A percentile compares a stretch with the other conserved stretches of the same genome.
These are phyloP conservation scores for Rhabdomys pumilio DNA, from an alignment of 2,797 vertebrate species.

Conservation along the genomic window DNA sequence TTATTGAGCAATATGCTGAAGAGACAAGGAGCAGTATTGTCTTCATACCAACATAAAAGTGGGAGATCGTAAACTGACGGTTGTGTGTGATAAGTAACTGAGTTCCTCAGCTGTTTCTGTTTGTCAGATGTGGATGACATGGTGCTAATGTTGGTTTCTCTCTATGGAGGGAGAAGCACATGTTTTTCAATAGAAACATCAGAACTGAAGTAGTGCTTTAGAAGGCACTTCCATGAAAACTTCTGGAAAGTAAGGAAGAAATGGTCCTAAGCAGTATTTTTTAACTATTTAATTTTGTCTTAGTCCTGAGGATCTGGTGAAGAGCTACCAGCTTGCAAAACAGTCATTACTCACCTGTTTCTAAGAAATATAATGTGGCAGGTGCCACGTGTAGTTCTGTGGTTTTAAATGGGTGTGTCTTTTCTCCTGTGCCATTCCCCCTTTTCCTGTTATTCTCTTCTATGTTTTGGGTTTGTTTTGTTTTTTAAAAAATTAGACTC, in stretches of 20 bases:
- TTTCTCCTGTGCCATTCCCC: neutral
- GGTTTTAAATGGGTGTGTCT: neutral
- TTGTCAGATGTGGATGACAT: neutral
- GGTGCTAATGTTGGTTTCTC: neutral
- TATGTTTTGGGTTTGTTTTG: neutral
- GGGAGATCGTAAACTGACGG: neutral
- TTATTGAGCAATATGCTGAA: neutral
- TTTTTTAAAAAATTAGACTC: neutral
- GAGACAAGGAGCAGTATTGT: neutral
- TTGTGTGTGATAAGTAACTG: neutral
- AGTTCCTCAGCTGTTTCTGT: neutral
- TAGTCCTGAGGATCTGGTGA: neutral
- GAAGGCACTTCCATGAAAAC: neutral
- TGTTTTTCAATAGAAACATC: conserved; percentile 17
- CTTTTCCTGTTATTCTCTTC: neutral
- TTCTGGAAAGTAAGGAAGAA: conserved; percentile 42
- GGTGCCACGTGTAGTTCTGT: neutral
- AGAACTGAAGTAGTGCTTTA: neutral
- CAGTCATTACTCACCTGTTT: neutral
- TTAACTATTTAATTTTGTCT: conserved; percentile 1
- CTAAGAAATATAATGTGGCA: neutral
- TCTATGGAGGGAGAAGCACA: neutral
- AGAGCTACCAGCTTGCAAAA: neutral
- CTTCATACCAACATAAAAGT: neutral
- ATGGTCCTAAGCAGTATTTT: neutral